A percentile compares a stretch with the other conserved stretches of the same genome.
phyloP scores from a whole-genome alignment of 2,113 vertebrate genomes.

The Callocephalon fimbriatum region DNA sequence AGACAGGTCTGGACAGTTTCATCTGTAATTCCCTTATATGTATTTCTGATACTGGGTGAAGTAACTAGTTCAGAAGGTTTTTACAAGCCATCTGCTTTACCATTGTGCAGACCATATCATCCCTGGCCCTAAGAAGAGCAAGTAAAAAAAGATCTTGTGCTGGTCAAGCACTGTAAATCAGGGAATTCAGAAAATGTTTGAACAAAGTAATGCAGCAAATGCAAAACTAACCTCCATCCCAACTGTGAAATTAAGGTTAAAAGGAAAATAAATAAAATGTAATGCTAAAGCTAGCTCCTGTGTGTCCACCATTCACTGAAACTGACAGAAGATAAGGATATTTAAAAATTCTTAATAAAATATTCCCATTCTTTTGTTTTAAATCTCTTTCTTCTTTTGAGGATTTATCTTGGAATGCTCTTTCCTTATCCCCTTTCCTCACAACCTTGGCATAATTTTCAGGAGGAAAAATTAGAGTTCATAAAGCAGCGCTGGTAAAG shows the following conservation, averaged over 20 bases:
- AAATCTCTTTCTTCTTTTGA: neutral
- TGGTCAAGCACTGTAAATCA: neutral
- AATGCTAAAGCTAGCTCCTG: neutral
- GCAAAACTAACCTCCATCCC: neutral
- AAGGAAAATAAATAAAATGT: neutral
- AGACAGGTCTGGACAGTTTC: neutral
- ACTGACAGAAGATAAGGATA: neutral
- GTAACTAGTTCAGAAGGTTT: neutral
- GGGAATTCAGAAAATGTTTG: neutral
- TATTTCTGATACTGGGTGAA: neutral
- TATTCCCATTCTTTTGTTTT: neutral
- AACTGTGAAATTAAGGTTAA: neutral
- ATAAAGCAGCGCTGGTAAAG: neutral
- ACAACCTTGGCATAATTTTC: neutral
- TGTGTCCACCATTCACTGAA: neutral
- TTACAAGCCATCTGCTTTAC: neutral
- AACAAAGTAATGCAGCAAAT: neutral
- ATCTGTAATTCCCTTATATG: neutral
- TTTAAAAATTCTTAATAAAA: neutral
- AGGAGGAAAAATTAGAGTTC: neutral
- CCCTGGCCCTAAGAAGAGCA: neutral
- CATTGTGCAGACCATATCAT: neutral
- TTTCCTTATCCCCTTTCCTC: rapidly evolving
- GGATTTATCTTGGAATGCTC: neutral
- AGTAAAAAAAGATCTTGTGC: neutral